Evolutionary conservation across 1,140 invertebrate genomes (phyloP).

Genomic region (Halesus radiatus): DNA sequence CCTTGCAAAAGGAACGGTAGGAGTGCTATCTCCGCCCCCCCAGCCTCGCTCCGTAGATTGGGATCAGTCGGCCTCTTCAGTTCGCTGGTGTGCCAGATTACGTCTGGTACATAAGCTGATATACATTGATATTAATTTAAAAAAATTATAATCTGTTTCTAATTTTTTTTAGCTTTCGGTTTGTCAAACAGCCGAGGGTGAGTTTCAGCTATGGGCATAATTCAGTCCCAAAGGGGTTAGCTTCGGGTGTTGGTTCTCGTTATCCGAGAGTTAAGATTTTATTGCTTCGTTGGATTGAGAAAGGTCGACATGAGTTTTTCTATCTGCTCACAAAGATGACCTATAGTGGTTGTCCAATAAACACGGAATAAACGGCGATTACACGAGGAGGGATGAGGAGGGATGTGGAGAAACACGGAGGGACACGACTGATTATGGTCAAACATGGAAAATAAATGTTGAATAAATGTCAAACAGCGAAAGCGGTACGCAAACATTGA

Average conservation of each 20-base stretch:
- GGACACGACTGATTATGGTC: neutral
- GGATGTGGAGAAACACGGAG: neutral
- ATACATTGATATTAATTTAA: too few relatives aligned
- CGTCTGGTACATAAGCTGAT: too few relatives aligned
- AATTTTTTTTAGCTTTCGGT: too few relatives aligned
- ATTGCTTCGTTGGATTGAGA: slow-evolving; percentile 30
- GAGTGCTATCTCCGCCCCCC: too few relatives aligned
- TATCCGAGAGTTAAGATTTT: slow-evolving; percentile 33
- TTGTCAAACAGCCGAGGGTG: too few relatives aligned
- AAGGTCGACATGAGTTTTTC: slow-evolving; percentile 30
- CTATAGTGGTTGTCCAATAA: neutral
- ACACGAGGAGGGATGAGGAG: neutral
- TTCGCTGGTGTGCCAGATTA: too few relatives aligned
- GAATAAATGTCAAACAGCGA: neutral
- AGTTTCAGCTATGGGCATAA: too few relatives aligned
- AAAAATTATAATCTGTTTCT: too few relatives aligned
- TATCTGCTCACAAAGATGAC: neutral
- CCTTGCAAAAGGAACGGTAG: too few relatives aligned
- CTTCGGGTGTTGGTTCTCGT: slow-evolving; percentile 26
- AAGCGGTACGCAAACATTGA: neutral
- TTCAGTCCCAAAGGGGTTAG: slow-evolving; percentile 3
- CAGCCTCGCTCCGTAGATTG: too few relatives aligned
- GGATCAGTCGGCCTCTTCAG: too few relatives aligned
- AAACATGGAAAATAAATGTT: neutral
- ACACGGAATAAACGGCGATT: neutral